Evolutionary conservation across 1,140 invertebrate species (phyloP).

Genomic region (Neodiprion lecontei): DNA sequence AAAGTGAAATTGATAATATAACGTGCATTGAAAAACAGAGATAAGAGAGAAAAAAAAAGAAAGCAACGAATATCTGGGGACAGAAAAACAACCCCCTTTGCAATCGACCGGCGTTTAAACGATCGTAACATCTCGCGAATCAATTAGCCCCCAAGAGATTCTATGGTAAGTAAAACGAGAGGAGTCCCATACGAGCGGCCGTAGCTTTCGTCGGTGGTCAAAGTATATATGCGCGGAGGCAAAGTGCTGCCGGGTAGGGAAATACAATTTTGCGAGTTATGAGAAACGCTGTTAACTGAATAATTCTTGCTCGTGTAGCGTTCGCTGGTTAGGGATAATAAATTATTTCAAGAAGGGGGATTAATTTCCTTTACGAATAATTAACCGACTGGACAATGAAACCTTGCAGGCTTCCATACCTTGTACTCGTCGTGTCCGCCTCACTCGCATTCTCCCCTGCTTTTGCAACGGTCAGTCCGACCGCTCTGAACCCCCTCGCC

Average conservation of each 20-base stretch:
- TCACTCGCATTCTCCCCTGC: not conserved
- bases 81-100: no score
- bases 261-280: constrained; percentile 17
- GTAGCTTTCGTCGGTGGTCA: no score
- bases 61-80: no score
- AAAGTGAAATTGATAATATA: not conserved
- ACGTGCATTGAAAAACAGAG: not conserved
- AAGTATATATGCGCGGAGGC: no score
- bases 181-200: not conserved
- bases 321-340: constrained; percentile 39
- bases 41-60: no score
- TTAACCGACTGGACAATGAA: constrained; percentile 51
- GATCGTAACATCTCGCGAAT: constrained; percentile 2
- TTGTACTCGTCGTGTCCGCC: not conserved
- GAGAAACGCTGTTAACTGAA: constrained; percentile 33
- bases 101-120: not conserved
- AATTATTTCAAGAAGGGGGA: constrained; percentile 48
- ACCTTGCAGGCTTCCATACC: constrained; percentile 26
- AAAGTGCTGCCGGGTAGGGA: not conserved
- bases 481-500: constrained; percentile 22
- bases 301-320: constrained; percentile 47
- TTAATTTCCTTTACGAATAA: constrained; percentile 57
- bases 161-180: not conserved
- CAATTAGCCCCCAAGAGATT: not conserved
- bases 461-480: constrained; percentile 41